A percentile compares a stretch with the other conserved stretches of the same genome.
These are phyloP conservation scores for Cheilosia pagana DNA, from an alignment of 2,888 invertebrate species.

Conservation along the genomic window DNA sequence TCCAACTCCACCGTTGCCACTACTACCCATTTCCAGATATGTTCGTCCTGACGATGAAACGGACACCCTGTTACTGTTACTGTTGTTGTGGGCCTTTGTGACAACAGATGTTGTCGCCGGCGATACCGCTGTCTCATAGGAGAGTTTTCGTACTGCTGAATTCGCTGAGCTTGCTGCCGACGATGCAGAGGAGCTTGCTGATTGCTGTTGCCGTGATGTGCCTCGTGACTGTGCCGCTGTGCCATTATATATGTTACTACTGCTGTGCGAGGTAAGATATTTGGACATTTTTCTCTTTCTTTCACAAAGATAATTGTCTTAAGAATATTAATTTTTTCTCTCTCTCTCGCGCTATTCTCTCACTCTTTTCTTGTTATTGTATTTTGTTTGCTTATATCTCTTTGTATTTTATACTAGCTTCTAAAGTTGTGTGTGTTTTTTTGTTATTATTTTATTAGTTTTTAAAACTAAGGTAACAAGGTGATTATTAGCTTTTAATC, in stretches of 20 bases:
- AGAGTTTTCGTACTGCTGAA: slow-evolving; percentile 72
- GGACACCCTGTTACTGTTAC: slow-evolving; percentile 25
- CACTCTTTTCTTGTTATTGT: slow-evolving; percentile 16
- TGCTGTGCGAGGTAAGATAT: slow-evolving; percentile 69
- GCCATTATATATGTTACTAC: slow-evolving; percentile 74
- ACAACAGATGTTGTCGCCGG: slow-evolving; percentile 49
- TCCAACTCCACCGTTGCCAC: slow-evolving; percentile 21
- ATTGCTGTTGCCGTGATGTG: slow-evolving; percentile 72
- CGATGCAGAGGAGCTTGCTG: slow-evolving; percentile 61
- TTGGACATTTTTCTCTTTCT: slow-evolving; percentile 72
- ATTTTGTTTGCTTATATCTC: slow-evolving; percentile 59
- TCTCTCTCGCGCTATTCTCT: slow-evolving; percentile 13
- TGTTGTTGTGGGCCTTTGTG: slow-evolving; percentile 44
- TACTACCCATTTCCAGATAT: slow-evolving; percentile 62
- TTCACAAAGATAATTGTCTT: slow-evolving; percentile 54
- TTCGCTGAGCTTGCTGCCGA: slow-evolving; percentile 75
- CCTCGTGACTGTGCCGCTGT: slow-evolving; percentile 75
- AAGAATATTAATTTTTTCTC: slow-evolving; percentile 15
- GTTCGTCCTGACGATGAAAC: slow-evolving; percentile 60
- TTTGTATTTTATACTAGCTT: slow-evolving; percentile 74
- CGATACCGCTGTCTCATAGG: slow-evolving; percentile 66
- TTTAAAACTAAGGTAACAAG: slow-evolving; percentile 75
- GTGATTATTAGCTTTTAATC: slow-evolving; percentile 58
- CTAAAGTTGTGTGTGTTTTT: slow-evolving; percentile 58
- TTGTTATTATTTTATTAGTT: slow-evolving; percentile 59